Evolutionary conservation across 2,113 vertebrate species (phyloP).

Genomic region (Gallinago undulata): DNA sequence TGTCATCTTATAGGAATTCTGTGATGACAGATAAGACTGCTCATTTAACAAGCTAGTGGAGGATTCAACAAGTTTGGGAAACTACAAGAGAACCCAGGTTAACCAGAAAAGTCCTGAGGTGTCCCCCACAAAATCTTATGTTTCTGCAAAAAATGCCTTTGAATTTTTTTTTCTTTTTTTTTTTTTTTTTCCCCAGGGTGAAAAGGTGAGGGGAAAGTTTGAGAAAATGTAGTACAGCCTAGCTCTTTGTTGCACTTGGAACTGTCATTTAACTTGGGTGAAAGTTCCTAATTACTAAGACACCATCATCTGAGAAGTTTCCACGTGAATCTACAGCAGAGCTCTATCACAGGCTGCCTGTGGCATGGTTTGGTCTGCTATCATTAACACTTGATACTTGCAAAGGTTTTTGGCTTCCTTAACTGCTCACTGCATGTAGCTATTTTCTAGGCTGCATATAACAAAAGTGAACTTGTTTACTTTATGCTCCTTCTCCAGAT

Average conservation of each 20-base stretch:
- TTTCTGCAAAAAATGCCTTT: not conserved
- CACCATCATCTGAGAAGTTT: not conserved
- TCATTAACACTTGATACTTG: not conserved
- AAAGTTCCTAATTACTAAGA: not conserved
- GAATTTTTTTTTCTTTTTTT: too few species aligned
- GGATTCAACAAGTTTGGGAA: not conserved
- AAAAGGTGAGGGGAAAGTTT: fast-evolving
- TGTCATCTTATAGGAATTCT: not conserved
- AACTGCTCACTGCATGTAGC: not conserved
- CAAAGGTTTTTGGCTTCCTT: not conserved
- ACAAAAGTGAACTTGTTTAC: not conserved
- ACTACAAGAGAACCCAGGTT: not conserved
- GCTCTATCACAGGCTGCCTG: not conserved
- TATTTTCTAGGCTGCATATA: not conserved
- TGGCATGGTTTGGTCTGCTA: not conserved
- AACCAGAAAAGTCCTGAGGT: not conserved
- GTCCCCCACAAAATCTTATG: not conserved
- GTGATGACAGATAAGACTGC: not conserved
- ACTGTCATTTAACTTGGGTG: not conserved
- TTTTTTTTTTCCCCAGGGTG: not conserved
- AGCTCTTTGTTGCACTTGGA: not conserved
- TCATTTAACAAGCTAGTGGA: not conserved
- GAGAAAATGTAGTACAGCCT: not conserved
- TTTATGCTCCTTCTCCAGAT: not conserved
- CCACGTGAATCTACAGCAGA: not conserved